Evolutionary conservation across 2,113 vertebrate genomes (phyloP), one percentile per base, ranked within the genome.

Genomic region (Fregetta grallaria): DNA sequence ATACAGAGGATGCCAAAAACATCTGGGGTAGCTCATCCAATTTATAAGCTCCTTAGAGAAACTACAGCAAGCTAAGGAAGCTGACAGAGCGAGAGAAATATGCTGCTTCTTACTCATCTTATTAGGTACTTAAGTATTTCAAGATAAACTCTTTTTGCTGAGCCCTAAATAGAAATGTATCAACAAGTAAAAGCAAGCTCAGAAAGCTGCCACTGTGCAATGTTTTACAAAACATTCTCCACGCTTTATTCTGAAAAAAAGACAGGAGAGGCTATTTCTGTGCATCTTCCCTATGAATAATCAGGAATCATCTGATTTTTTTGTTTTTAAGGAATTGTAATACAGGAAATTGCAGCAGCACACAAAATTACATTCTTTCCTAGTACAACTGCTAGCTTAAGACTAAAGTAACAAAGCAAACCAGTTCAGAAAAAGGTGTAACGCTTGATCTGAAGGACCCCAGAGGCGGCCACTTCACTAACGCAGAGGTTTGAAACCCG

Each of bases 241-340:
- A 11, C 13, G 17, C 9, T 61, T 85, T 13, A 40, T 26, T 66
- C 50, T 47, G 32, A 29, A 47, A 81, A 52, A 15, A 15, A 52
- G 4, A 29, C 0, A 45, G 18, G 2, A 16, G 0, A 16, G 21
- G 11, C 30, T 9, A 36, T 55, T 55, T 59, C 80, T 45, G 44
- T 29, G 15, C 32, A 50, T n/a, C 27, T 56, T 34, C 34, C 32
- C 38, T 38, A 38, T 38, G 38, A 38, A 38, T 11, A 40, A 68
- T 1, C 18, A 21, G 49, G 25, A 9, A 58, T 32, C 15, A 38
- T 45, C 9, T 18, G 2, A 11, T 45, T 29, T 42, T 29, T 20
- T 34, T 40, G 36, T 13, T 61, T 67, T 62, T 70, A 45, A 83
- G 45, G 50, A 74, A 16, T 0, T 22, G 42, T 42, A 74, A 23